Percentiles rank a stretch among this genome's conserved stretches.
Evolutionary conservation across 2,888 invertebrate genomes (phyloP).

Genomic region (Deroplatys truncata): DNA sequence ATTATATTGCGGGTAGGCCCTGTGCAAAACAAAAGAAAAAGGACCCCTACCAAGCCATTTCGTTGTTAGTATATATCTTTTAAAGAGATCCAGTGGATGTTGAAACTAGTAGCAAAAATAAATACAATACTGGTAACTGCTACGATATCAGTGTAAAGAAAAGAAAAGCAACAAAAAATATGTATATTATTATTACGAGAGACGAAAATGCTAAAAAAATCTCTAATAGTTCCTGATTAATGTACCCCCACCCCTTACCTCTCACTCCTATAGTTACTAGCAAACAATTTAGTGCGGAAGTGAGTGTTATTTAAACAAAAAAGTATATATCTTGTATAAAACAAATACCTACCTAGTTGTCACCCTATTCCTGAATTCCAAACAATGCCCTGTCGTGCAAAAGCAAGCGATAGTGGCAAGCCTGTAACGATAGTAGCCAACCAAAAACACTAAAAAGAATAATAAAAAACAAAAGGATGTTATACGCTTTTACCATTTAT

Average conservation of each 20-base stretch:
- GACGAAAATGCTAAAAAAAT: not conserved
- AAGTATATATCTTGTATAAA: not conserved
- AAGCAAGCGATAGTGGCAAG: not conserved
- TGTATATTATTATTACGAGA: not conserved
- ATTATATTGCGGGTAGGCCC: conserved; percentile 22
- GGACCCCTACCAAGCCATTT: conserved; percentile 10
- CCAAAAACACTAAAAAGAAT: not conserved
- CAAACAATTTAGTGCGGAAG: not conserved
- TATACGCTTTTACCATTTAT: conserved; percentile 14
- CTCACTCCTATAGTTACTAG: not conserved
- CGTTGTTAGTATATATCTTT: conserved; percentile 4
- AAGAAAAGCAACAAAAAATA: not conserved
- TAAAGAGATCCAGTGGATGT: not conserved
- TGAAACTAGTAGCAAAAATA: not conserved
- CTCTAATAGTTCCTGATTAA: conserved; percentile 9
- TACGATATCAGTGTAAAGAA: not conserved
- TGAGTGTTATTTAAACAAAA: not conserved
- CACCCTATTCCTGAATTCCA: not conserved
- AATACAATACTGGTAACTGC: not conserved
- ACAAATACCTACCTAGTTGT: not conserved
- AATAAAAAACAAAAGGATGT: not conserved
- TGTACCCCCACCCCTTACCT: not conserved
- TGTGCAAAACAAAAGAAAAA: conserved; percentile 4
- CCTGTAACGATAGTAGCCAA: conserved; percentile 8
- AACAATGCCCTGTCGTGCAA: not conserved